Conservation (phyloP, 2,797 vertebrate species). For the Oryzias sinensis region DNA sequence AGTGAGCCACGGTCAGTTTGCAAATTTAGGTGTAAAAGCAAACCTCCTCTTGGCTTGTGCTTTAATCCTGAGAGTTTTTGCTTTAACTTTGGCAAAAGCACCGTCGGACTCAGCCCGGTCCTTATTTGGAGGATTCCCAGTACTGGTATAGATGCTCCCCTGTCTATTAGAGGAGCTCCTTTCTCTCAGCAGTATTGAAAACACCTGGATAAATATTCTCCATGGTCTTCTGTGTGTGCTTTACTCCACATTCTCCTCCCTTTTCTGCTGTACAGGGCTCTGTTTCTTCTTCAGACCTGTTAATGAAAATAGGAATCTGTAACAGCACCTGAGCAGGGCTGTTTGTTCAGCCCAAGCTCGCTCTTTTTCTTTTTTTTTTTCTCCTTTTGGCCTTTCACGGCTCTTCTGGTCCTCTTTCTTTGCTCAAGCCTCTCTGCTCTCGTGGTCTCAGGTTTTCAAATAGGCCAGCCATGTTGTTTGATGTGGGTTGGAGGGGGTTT, state of each 20-base stretch:
- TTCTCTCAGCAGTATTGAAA: slow-evolving; percentile 40
- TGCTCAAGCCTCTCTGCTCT: slow-evolving; percentile 2
- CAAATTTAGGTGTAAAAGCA: slow-evolving; percentile 7
- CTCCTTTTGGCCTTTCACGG: slow-evolving; percentile 30
- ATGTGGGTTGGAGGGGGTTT: slow-evolving; percentile 62
- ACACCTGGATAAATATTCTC: slow-evolving; percentile 69
- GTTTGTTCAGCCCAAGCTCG: slow-evolving; percentile 51
- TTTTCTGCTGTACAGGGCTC: slow-evolving; percentile 28
- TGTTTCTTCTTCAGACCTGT: slow-evolving; percentile 44
- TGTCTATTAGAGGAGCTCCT: slow-evolving; percentile 51
- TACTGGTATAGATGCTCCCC: slow-evolving; percentile 45
- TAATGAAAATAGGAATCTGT: slow-evolving; percentile 63
- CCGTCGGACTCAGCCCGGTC: slow-evolving; percentile 18
- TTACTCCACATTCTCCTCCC: slow-evolving; percentile 21
- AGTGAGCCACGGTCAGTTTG: not conserved
- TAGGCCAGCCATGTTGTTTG: slow-evolving; percentile 46
- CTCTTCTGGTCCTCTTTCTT: slow-evolving; percentile 13
- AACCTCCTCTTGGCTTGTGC: slow-evolving; percentile 9
- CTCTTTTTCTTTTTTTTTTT: no score
- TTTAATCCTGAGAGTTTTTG: slow-evolving; percentile 6
- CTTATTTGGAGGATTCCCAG: slow-evolving; percentile 26
- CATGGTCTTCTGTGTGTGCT: slow-evolving; percentile 21
- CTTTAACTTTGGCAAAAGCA: slow-evolving; percentile 19
- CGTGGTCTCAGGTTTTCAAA: slow-evolving; percentile 46
- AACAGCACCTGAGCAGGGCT: slow-evolving; percentile 62